A percentile compares a stretch with the other conserved stretches of the same genome.
phyloP scores from a whole-genome alignment of 2,888 invertebrate genomes.

The Orthosia incerta region DNA sequence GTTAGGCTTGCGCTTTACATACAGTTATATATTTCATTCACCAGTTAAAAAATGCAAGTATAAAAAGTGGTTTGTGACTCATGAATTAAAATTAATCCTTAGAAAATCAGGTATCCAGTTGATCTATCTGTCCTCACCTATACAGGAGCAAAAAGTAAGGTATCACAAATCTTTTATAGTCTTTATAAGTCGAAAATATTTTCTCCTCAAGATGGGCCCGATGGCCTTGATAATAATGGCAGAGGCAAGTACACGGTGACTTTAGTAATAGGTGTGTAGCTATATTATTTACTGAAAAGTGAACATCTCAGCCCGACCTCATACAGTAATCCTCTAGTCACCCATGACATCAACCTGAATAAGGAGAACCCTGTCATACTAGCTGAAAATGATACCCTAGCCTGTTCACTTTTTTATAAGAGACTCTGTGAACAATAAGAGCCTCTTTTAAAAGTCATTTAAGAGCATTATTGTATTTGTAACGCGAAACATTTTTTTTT shows the following conservation, averaged over 20 bases:
- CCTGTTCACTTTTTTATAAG: slow-evolving; percentile 24
- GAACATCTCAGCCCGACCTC: not conserved
- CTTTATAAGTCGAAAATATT: slow-evolving; percentile 4
- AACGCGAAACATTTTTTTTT: slow-evolving; percentile 55
- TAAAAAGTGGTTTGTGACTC: no score
- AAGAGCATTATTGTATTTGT: slow-evolving; percentile 42
- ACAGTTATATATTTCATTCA: no score
- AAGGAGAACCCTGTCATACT: slow-evolving; percentile 9
- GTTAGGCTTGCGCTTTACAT: no score
- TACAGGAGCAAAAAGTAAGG: no score
- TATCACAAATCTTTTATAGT: not conserved
- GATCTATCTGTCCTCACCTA: no score
- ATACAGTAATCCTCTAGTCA: slow-evolving; percentile 11
- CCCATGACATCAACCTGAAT: slow-evolving; percentile 5
- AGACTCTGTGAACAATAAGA: slow-evolving; percentile 43
- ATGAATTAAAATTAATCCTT: no score
- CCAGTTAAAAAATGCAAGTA: no score
- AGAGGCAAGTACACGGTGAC: not conserved
- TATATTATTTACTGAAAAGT: not conserved
- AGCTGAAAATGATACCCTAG: slow-evolving; percentile 26
- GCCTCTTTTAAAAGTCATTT: slow-evolving; percentile 58
- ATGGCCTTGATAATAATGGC: not conserved
- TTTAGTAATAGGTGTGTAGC: not conserved
- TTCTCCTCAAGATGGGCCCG: not conserved
- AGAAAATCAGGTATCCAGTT: no score